Evolutionary conservation across 2,113 vertebrate species (phyloP).

Genomic region (Fregetta grallaria): DNA sequence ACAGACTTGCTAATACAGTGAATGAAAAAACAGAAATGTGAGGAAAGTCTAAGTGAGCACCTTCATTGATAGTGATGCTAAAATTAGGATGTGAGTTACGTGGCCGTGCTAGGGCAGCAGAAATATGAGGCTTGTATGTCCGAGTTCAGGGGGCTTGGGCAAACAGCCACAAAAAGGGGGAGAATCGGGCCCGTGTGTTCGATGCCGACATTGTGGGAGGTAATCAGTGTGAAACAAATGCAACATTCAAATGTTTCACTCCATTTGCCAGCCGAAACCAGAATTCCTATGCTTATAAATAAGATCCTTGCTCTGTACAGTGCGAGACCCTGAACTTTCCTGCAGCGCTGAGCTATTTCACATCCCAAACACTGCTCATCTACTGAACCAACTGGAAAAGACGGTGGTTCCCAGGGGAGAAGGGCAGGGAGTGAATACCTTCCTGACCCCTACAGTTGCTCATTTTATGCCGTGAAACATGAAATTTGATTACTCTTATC

Average conservation of each 20-base stretch:
- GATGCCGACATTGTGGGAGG: accelerated
- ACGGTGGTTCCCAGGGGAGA: slow-evolving; percentile 34
- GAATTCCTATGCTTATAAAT: background rate
- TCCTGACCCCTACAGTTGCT: slow-evolving; percentile 56
- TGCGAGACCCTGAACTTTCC: background rate
- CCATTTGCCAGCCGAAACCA: background rate
- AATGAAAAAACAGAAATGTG: background rate
- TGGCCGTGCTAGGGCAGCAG: accelerated
- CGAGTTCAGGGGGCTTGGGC: background rate
- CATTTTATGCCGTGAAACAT: slow-evolving; percentile 60
- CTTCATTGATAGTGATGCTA: background rate
- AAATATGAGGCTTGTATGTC: accelerated
- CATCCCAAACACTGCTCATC: background rate
- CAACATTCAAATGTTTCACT: accelerated
- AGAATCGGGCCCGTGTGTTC: accelerated
- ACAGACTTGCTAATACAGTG: background rate
- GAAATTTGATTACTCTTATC: slow-evolving; percentile 67
- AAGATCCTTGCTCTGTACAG: background rate
- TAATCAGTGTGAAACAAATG: background rate
- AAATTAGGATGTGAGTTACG: accelerated
- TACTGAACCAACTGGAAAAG: slow-evolving; percentile 28
- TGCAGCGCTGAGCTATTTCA: background rate
- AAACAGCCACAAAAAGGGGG: background rate
- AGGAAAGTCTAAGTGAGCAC: background rate
- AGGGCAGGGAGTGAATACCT: slow-evolving; percentile 47